Percentiles rank a stretch among this genome's conserved stretches.
Conservation (phyloP, 1,140 invertebrate species). For the Homalodisca vitripennis region DNA sequence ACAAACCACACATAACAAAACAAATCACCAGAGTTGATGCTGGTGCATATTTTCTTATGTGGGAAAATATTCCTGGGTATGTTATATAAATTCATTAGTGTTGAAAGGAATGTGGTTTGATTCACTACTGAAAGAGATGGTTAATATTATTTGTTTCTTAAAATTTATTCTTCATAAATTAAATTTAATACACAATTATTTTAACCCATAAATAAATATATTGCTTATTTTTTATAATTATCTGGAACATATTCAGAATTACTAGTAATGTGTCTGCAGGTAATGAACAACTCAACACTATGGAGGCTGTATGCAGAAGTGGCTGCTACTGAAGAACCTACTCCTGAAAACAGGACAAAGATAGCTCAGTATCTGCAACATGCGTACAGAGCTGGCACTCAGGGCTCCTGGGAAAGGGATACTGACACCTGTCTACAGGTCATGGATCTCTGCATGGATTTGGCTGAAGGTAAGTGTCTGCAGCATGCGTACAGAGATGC, state of each 20-base stretch:
- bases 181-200: too few species aligned
- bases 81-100: too few species aligned
- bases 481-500: too few species aligned
- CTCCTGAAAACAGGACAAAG: conserved; percentile 59
- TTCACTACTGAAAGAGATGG: too few species aligned
- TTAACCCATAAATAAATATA: conserved; percentile 5
- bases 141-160: too few species aligned
- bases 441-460: conserved; percentile 50
- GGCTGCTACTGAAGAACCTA: conserved; percentile 54
- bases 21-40: too few species aligned
- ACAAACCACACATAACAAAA: too few species aligned
- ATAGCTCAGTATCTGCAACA: conserved; percentile 60
- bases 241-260: too few species aligned
- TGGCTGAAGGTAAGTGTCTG: conserved; percentile 45
- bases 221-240: conserved; percentile 10
- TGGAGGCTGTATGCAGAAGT: conserved; percentile 80
- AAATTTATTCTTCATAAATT: too few species aligned
- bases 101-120: too few species aligned
- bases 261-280: conserved; percentile 40
- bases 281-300: conserved; percentile 64
- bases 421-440: conserved; percentile 50
- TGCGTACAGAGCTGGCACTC: conserved; percentile 50
- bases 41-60: too few species aligned
- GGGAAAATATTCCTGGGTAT: too few species aligned
- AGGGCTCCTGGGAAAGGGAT: conserved; percentile 58